Base-by-base conservation (phyloP, 2,113 vertebrate genomes). In the Pseudopipra pipra region DNA sequence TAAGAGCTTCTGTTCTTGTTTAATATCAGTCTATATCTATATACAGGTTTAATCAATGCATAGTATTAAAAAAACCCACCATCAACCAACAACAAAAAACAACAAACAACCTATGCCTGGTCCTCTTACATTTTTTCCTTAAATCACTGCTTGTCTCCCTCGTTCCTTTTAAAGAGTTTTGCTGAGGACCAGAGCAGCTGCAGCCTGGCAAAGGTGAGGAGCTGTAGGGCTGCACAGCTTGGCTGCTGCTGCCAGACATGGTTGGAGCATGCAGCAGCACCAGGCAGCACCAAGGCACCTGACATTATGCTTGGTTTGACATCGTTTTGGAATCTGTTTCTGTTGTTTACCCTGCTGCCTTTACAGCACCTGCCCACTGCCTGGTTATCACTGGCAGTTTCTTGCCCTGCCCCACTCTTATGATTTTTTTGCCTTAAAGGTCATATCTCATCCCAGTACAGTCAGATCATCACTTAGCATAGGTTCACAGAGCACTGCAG, bases 81-180 rank as follows among this genome's bases (percentile, higher is more conserved):
- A 33, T 17, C 20, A 25, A 23, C 14, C 35, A 87, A 66, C 7
- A 28, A 33, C 9, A 35, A 6, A 20, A n/a, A 31, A 2, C 19
- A 47, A 18, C 10, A 35, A 35, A 15, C 16, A 62, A 5, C 11
- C 25, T 71, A n/a, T 21, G 6, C 8, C 8, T 51, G 17, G 37
- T 90, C 23, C 47, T 87, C 7, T 56, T 33, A 31, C 8, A 10
- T 47, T 61, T 85, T 85, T 12, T 68, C 24, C 46, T 65, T 46
- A 62, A 85, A 39, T 77, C 27, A 5, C 31, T 43, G 35, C n/a
- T 63, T 33, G 15, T 39, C 46, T 70, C 17, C 9, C 49, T 28
- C 0, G 0, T 6, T 61, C 52, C 7, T 33, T 68, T 30, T 0
- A 0, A 62, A 79, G 41, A 33, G 11, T 15, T 72, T 62, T 68